Conservation (phyloP, 2,113 vertebrate genomes). For the Callaeas wilsoni region DNA sequence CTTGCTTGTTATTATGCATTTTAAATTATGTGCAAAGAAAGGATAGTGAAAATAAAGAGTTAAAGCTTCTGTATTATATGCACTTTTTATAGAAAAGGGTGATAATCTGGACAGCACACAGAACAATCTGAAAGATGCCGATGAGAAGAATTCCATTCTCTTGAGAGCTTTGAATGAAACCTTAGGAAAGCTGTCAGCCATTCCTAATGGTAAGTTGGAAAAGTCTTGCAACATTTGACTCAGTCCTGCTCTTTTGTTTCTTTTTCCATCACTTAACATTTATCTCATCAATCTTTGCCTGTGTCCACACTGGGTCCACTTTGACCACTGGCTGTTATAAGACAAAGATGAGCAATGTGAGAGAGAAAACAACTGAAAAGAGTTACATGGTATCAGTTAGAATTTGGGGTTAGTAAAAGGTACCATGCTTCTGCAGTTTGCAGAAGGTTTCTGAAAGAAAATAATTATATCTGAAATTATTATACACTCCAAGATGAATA, state of each 20-base stretch:
- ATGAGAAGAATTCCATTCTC: conserved; percentile 81
- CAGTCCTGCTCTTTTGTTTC: neutral
- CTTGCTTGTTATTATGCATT: neutral
- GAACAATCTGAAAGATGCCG: conserved; percentile 79
- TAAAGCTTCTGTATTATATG: neutral
- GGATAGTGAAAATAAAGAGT: neutral
- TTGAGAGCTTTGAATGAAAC: conserved; percentile 85
- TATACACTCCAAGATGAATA: neutral
- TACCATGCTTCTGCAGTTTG: neutral
- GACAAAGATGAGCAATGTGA: neutral
- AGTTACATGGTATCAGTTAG: neutral
- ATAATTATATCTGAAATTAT: neutral
- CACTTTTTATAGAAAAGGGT: conserved; percentile 74
- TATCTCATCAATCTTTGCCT: neutral
- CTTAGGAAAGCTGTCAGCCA: conserved; percentile 80
- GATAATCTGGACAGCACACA: conserved; percentile 75
- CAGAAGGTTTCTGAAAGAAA: neutral
- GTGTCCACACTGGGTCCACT: neutral
- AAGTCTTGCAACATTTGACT: neutral
- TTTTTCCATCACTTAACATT: neutral
- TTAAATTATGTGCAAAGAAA: neutral
- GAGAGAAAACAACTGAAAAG: neutral
- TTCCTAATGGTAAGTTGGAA: conserved; percentile 85
- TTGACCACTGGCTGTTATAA: neutral
- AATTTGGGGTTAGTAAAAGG: neutral